Evolutionary conservation across 2,113 vertebrate species (phyloP), one percentile per base, ranked within the genome.

Genomic region (Etheostoma spectabile): DNA sequence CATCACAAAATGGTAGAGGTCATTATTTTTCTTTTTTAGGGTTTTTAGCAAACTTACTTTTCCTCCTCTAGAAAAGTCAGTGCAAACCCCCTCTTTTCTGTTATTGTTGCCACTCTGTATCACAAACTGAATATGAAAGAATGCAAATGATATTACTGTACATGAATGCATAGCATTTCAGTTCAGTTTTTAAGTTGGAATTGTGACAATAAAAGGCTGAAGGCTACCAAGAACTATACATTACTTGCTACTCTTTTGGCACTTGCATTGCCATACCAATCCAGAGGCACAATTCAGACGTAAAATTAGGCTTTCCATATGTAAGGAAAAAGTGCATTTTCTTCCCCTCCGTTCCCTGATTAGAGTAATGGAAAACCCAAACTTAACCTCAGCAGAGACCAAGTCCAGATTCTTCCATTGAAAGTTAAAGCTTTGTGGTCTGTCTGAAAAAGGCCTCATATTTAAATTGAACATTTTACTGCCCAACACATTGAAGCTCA

Each of bases 381-480:
- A 53, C 56, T 56, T 14, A 76, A 81, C 63, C 60, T 88, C 53
- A 48, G 65, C 71, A 56, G 35, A 82, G 51, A 73, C 59, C 15
- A 65, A 61, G 85, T 53, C 72, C 70, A 38, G 35, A 88, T 80
- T 77, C 84, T 57, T 85, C 65, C 68, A 65, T 64, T 79, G 52
- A 75, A 80, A 78, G 63, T 60, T 22, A 85, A 76, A 70, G 91
- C 77, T 90, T 59, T 14, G 56, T 73, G 76, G 74, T 81, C 74
- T 60, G 38, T 70, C 69, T 75, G 74, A 27, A 73, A 92, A 82
- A 90, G 51, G 59, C 82, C 71, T n/a, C n/a, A n/a, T n/a, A n/a
- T n/a, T n/a, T n/a, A n/a, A n/a, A n/a, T n/a, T n/a, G n/a, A 77
- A 69, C 88, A 88, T 30, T 90, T 89, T 82, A 77, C 79, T 22